These are phyloP conservation scores for Podarcis cretensis DNA, from an alignment of 2,113 vertebrate genomes.

Conservation along the genomic window DNA sequence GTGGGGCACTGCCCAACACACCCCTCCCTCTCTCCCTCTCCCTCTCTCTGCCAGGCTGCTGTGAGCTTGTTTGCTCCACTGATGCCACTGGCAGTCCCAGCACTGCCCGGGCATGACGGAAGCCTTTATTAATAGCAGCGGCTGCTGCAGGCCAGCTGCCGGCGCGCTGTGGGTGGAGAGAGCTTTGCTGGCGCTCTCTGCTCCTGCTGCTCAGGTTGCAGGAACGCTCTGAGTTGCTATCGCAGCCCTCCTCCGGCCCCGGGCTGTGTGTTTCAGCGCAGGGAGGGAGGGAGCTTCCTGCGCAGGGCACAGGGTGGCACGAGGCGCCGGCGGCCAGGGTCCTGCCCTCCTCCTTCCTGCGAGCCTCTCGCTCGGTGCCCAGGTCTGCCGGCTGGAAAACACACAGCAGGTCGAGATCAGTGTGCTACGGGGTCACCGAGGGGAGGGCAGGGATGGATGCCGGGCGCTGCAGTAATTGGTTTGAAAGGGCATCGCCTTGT, in stretches of 20 bases:
- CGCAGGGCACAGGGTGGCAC: neutral
- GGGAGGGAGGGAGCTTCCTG: neutral
- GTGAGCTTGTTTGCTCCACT: slow-evolving; percentile 1
- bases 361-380: no score
- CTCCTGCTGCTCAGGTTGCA: neutral
- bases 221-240: neutral
- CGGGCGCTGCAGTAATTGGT: neutral
- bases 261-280: neutral
- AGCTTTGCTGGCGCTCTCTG: no score
- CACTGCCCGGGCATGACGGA: slow-evolving; percentile 2
- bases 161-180: neutral
- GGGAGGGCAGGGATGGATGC: neutral
- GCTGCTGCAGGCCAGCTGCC: neutral
- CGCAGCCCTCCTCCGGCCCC: neutral
- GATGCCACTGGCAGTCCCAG: neutral
- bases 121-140: slow-evolving; percentile 29
- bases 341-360: neutral
- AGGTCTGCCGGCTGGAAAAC: neutral
- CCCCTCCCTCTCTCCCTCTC: neutral
- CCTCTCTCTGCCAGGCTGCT: neutral
- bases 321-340: neutral
- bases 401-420: neutral
- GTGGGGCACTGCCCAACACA: no score
- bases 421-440: neutral
- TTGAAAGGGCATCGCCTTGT: neutral